Conservation (phyloP, 2,113 vertebrate genomes). For the Actenoides hombroni region DNA sequence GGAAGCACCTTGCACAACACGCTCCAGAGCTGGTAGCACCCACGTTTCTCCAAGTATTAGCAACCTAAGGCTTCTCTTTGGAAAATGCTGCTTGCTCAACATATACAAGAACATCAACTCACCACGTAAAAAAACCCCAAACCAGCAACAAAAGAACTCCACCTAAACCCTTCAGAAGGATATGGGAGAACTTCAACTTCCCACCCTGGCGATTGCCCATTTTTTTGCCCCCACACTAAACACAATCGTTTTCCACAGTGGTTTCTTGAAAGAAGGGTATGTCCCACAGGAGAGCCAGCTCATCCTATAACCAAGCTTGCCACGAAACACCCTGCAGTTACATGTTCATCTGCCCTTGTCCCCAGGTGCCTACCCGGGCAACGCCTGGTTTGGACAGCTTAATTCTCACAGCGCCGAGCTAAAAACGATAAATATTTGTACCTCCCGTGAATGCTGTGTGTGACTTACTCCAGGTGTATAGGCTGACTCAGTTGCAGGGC, state of each 20-base stretch:
- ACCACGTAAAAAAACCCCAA: accelerated
- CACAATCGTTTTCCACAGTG: accelerated
- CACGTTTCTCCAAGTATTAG: neutral
- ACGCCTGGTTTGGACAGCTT: neutral
- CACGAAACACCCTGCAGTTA: neutral
- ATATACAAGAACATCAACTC: neutral
- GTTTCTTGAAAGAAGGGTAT: neutral
- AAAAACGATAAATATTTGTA: neutral
- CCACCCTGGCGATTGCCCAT: neutral
- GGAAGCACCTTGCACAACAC: neutral
- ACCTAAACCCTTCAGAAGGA: neutral
- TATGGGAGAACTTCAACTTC: neutral
- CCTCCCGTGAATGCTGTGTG: accelerated
- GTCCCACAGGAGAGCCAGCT: neutral
- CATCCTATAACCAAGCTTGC: neutral
- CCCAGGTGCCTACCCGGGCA: neutral
- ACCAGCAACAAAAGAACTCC: neutral
- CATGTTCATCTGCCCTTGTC: neutral
- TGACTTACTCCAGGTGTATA: neutral
- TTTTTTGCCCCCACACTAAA: neutral
- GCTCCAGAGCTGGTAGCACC: neutral
- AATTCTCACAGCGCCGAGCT: neutral
- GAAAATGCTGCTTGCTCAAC: neutral
- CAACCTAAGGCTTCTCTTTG: neutral
- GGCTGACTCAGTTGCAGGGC: neutral